phyloP scores from a whole-genome alignment of 1,140 invertebrate genomes.

The Heliothis subflexa region DNA sequence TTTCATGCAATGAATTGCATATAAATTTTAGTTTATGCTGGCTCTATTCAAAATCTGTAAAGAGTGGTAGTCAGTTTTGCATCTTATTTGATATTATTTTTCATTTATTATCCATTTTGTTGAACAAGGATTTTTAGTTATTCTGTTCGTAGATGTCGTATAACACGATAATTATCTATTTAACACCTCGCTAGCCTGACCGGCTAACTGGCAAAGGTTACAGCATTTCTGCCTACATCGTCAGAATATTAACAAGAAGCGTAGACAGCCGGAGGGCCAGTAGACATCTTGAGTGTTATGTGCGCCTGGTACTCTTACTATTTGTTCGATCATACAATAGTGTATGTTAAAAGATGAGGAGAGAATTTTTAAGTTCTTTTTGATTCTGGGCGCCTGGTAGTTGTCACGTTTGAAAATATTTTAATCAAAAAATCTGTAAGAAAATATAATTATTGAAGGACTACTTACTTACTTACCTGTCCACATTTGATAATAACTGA shows the following conservation, averaged over 20 bases:
- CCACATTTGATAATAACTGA: too few species aligned
- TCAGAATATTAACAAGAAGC: slow-evolving; percentile 20
- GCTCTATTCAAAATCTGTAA: too few species aligned
- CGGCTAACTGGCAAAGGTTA: slow-evolving; percentile 30
- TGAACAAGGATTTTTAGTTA: background rate
- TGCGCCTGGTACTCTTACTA: slow-evolving; percentile 18
- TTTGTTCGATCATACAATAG: background rate
- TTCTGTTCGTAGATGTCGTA: background rate
- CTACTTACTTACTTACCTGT: too few species aligned
- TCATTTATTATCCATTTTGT: background rate
- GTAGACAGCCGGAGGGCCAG: slow-evolving; percentile 29
- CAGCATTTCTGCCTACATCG: slow-evolving; percentile 3
- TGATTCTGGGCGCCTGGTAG: background rate
- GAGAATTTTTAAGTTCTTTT: background rate
- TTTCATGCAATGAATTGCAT: too few species aligned
- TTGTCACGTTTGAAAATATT: too few species aligned
- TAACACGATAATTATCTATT: slow-evolving; percentile 17
- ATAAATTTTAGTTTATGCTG: too few species aligned
- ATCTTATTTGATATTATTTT: too few species aligned
- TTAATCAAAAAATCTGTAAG: too few species aligned
- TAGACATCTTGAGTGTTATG: slow-evolving; percentile 24
- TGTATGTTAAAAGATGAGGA: background rate
- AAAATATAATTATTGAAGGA: too few species aligned
- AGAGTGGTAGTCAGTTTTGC: too few species aligned
- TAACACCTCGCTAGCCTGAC: background rate